Evolutionary conservation across 2,797 vertebrate species (phyloP).

Genomic region (Phalloptychus januarius): DNA sequence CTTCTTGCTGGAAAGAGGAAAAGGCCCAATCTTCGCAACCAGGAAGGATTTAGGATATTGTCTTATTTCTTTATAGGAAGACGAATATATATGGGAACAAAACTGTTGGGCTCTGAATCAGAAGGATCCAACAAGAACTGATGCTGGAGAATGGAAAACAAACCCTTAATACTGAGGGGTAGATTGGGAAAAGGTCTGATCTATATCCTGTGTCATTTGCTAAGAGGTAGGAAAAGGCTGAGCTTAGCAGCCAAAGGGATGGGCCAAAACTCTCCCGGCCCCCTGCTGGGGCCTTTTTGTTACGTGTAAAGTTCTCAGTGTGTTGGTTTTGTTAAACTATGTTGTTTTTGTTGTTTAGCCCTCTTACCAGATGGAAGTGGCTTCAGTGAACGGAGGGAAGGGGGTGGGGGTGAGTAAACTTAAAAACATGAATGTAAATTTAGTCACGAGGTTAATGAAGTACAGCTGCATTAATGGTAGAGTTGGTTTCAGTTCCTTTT

Average conservation of each 20-base stretch:
- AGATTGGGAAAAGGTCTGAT: conserved; percentile 52
- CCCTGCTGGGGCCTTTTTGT: conserved; percentile 70
- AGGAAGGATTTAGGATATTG: conserved; percentile 71
- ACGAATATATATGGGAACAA: conserved; percentile 63
- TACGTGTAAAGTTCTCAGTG: conserved; percentile 71
- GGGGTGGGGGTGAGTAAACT: conserved; percentile 69
- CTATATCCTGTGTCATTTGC: conserved; percentile 66
- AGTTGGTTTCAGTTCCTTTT: conserved; percentile 77
- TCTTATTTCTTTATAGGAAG: conserved; percentile 67
- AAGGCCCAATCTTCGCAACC: conserved; percentile 70
- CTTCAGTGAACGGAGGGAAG: conserved; percentile 65
- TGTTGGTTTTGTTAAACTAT: conserved; percentile 78
- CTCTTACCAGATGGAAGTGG: conserved; percentile 76
- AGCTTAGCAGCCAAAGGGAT: conserved; percentile 70
- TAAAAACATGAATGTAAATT: conserved; percentile 87
- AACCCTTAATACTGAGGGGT: conserved; percentile 29
- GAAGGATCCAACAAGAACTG: conserved; percentile 47
- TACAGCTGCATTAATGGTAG: conserved; percentile 82
- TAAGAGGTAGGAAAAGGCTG: conserved; percentile 71
- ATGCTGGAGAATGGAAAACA: conserved; percentile 31
- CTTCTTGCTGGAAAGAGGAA: conserved; percentile 66
- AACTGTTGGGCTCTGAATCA: conserved; percentile 62
- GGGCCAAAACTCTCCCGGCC: conserved; percentile 67
- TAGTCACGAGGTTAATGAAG: conserved; percentile 85
- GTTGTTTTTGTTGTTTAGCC: conserved; percentile 80